Percentiles rank a stretch among this genome's conserved stretches.
Conservation (phyloP, 2,797 vertebrate species). For the Limnodromus scolopaceus region DNA sequence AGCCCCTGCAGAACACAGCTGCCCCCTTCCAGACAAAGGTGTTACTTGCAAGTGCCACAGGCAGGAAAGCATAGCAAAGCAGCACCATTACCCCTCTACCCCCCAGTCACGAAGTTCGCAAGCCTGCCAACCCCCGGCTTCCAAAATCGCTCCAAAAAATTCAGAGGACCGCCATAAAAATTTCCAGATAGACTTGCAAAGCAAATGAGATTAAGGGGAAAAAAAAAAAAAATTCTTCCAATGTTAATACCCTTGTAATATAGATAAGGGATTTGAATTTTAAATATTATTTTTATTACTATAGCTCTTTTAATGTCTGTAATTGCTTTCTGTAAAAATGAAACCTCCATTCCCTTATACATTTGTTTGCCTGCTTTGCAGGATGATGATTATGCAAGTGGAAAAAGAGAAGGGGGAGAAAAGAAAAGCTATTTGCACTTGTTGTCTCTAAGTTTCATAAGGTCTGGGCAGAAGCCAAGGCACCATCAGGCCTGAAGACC, state of each 20-base stretch:
- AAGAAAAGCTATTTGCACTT: background rate
- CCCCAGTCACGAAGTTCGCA: background rate
- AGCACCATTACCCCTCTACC: background rate
- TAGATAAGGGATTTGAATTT: conserved; percentile 67
- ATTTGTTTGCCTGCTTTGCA: conserved; percentile 25
- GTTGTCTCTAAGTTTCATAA: background rate
- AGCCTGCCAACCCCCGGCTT: background rate
- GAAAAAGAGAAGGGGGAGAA: background rate
- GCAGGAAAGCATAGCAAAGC: background rate
- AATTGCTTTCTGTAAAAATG: conserved; percentile 53
- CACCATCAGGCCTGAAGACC: background rate
- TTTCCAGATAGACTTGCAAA: conserved; percentile 18
- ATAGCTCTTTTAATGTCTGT: conserved; percentile 53
- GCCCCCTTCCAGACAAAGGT: background rate
- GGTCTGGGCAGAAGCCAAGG: background rate
- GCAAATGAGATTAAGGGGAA: background rate
- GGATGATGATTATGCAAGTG: background rate
- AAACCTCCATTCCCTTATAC: background rate
- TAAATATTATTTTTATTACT: conserved; percentile 67
- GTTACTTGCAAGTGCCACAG: background rate
- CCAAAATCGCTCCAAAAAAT: background rate
- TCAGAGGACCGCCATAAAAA: background rate
- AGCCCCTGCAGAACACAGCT: background rate
- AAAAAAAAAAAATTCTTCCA: background rate
- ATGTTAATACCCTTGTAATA: conserved; percentile 42